phyloP scores from a whole-genome alignment of 2,888 invertebrate species.

The Digitonthophagus gazella region DNA sequence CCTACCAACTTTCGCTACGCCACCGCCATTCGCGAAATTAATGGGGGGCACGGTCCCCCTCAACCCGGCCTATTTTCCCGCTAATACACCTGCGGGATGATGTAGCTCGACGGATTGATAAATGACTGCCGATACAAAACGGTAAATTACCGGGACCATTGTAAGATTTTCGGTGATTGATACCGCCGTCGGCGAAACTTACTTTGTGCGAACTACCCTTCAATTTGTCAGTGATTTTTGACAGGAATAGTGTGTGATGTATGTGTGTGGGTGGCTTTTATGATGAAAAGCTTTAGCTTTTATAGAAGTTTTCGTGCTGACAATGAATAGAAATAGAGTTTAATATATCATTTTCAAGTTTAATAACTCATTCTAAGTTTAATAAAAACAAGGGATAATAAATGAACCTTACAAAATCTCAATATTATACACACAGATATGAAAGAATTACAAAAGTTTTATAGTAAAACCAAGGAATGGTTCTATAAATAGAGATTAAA shows the following conservation, averaged over 20 bases:
- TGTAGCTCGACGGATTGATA: background rate
- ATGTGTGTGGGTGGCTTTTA: background rate
- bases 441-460: too few relatives aligned
- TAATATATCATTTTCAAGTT: too few relatives aligned
- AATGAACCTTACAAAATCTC: too few relatives aligned
- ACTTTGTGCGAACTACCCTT: background rate
- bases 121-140: background rate
- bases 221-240: background rate
- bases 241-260: background rate
- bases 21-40: background rate
- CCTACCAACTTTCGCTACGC: background rate
- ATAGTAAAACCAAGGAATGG: too few relatives aligned
- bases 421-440: too few relatives aligned
- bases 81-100: background rate
- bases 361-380: too few relatives aligned
- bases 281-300: background rate
- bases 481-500: too few relatives aligned
- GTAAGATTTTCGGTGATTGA: background rate
- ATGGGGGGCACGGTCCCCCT: background rate
- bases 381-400: too few relatives aligned
- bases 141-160: background rate
- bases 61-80: background rate
- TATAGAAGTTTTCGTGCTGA: too few relatives aligned
- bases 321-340: too few relatives aligned
- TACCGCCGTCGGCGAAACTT: background rate